Evolutionary conservation across 2,888 invertebrate genomes (phyloP).

Genomic region (Nasonovia ribisnigri): DNA sequence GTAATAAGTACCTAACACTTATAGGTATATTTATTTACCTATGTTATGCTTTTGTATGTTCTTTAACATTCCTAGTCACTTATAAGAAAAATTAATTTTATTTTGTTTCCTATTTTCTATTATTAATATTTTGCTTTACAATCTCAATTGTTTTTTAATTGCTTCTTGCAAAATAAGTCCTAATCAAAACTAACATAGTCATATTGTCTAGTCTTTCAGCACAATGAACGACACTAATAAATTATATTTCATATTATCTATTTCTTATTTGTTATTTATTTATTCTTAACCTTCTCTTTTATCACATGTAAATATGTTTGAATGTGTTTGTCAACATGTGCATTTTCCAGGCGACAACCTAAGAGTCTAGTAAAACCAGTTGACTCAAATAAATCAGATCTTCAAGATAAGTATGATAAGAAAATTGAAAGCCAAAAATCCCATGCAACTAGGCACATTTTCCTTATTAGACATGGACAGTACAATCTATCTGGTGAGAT

Average conservation of each 20-base stretch:
- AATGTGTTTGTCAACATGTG: slow-evolving; percentile 51
- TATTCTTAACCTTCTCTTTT: slow-evolving; percentile 49
- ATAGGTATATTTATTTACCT: slow-evolving; percentile 23
- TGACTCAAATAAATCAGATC: slow-evolving; percentile 71
- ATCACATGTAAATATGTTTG: not conserved
- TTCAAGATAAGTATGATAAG: slow-evolving; percentile 79
- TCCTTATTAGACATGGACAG: slow-evolving; percentile 95
- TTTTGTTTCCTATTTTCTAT: slow-evolving; percentile 53
- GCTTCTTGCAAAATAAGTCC: slow-evolving; percentile 27
- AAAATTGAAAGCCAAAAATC: slow-evolving; percentile 76
- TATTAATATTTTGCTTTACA: slow-evolving; percentile 27
- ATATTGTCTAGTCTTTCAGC: slow-evolving; percentile 62
- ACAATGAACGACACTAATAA: slow-evolving; percentile 59
- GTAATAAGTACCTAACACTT: slow-evolving; percentile 25
- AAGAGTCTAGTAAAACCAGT: slow-evolving; percentile 78
- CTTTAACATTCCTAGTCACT: slow-evolving; percentile 60
- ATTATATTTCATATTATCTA: slow-evolving; percentile 45
- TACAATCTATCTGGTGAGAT: slow-evolving; percentile 82
- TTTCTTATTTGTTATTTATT: slow-evolving; percentile 38
- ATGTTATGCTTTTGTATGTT: slow-evolving; percentile 28
- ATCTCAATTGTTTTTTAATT: slow-evolving; percentile 39
- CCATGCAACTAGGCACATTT: slow-evolving; percentile 82
- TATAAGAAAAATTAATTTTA: slow-evolving; percentile 17
- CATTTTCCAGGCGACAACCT: slow-evolving; percentile 78
- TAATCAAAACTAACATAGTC: slow-evolving; percentile 62